Conservation (phyloP, 2,888 invertebrate species). For the Troilus luridus region DNA sequence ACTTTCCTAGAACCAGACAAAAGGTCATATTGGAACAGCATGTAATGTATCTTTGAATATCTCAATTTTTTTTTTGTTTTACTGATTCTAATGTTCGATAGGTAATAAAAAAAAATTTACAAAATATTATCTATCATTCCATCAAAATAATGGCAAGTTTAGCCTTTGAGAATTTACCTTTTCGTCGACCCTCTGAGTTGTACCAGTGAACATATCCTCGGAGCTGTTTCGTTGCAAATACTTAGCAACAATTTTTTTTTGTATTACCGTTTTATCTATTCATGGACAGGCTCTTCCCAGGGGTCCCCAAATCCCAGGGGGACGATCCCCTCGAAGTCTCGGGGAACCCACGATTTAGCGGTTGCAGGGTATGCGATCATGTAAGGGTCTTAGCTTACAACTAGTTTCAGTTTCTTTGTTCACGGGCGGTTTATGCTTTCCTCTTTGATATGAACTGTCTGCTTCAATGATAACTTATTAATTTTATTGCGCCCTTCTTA, state of each 20-base stretch:
- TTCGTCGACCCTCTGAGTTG: too few relatives aligned
- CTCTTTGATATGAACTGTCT: background rate
- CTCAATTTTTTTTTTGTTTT: too few relatives aligned
- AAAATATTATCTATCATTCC: too few relatives aligned
- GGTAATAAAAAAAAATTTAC: too few relatives aligned
- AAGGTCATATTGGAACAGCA: too few relatives aligned
- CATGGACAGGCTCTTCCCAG: constrained; percentile 39
- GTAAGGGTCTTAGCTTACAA: background rate
- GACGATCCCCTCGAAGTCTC: constrained; percentile 1
- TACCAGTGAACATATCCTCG: background rate
- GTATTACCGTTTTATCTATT: constrained; percentile 23
- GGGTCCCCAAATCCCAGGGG: constrained; percentile 16
- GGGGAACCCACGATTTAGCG: constrained; percentile 18
- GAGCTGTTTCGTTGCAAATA: background rate
- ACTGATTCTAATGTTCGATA: too few relatives aligned
- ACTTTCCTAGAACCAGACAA: too few relatives aligned
- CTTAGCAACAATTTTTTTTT: constrained; percentile 19
- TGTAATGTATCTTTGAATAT: too few relatives aligned
- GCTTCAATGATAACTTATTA: background rate
- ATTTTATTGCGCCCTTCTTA: background rate
- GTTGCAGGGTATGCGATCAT: background rate
- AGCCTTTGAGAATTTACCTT: too few relatives aligned
- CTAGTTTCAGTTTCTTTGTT: constrained; percentile 4
- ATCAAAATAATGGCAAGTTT: too few relatives aligned
- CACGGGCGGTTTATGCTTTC: background rate